Percentiles rank a stretch among this genome's conserved stretches.
phyloP scores from a whole-genome alignment of 2,797 vertebrate species.

The Myiothlypis chrysogaster region DNA sequence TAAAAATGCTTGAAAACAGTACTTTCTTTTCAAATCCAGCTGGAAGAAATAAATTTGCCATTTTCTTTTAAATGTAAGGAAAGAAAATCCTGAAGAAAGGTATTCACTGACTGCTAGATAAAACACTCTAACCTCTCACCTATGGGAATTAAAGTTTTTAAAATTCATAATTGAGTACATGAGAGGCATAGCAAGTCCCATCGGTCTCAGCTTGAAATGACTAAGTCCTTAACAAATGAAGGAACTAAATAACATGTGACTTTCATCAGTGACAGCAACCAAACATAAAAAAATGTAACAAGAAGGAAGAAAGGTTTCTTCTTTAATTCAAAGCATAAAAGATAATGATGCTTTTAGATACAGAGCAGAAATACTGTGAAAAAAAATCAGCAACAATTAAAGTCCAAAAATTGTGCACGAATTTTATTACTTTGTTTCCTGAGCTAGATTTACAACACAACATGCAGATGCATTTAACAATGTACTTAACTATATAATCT shows the following conservation, averaged over 20 bases:
- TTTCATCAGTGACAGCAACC: background rate
- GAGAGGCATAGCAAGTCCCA: background rate
- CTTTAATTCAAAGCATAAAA: background rate
- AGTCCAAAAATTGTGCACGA: constrained; percentile 13
- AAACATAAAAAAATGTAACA: background rate
- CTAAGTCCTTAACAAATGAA: background rate
- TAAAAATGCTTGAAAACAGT: background rate
- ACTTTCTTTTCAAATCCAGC: background rate
- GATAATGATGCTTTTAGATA: background rate
- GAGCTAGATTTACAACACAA: constrained; percentile 50
- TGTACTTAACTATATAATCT: constrained; percentile 63
- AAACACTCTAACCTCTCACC: background rate
- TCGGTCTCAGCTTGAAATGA: fast-evolving
- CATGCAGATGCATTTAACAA: constrained; percentile 65
- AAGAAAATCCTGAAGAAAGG: background rate
- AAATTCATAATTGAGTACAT: background rate
- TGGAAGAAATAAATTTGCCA: background rate
- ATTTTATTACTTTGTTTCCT: constrained; percentile 63
- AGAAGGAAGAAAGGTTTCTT: background rate
- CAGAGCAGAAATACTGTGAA: background rate
- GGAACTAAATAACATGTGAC: background rate
- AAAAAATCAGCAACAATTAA: background rate
- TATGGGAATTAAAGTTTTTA: background rate
- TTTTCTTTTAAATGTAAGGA: background rate
- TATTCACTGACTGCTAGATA: background rate